Conservation (phyloP, 2,888 invertebrate species). For the Habroteleia sp. region DNA sequence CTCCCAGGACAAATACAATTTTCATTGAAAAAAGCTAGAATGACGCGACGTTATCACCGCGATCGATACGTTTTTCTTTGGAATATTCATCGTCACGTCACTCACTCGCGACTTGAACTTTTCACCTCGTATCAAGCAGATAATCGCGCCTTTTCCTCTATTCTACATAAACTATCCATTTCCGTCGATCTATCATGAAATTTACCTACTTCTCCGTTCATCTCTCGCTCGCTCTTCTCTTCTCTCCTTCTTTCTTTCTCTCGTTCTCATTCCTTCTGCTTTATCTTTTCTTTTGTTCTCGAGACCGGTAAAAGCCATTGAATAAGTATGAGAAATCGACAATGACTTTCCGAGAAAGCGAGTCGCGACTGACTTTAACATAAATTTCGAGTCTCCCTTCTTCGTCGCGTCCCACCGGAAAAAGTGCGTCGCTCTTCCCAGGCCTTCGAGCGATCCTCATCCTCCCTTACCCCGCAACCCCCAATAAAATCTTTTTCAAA, state of each 20-base stretch:
- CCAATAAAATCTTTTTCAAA: conserved; percentile 18
- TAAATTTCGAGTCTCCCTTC: conserved; percentile 71
- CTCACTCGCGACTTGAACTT: conserved; percentile 53
- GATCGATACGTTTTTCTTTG: conserved; percentile 50
- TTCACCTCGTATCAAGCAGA: conserved; percentile 52
- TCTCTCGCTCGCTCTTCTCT: conserved; percentile 2
- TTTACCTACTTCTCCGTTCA: conserved; percentile 46
- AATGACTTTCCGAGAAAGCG: conserved; percentile 76
- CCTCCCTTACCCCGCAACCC: conserved; percentile 64
- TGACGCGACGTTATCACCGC: conserved; percentile 24
- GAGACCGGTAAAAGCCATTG: conserved; percentile 66
- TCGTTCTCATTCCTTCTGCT: conserved; percentile 5
- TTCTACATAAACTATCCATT: conserved; percentile 64
- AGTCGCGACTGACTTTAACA: conserved; percentile 70
- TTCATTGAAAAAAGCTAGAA: conserved; percentile 38
- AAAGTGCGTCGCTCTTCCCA: conserved; percentile 70
- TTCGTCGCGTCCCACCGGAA: conserved; percentile 61
- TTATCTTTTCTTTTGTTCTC: conserved; percentile 21
- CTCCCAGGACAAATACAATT: conserved; percentile 34
- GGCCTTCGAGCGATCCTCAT: conserved; percentile 65
- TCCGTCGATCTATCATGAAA: conserved; percentile 58
- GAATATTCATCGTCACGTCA: conserved; percentile 41
- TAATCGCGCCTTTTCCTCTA: conserved; percentile 57
- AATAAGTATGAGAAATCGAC: conserved; percentile 76
- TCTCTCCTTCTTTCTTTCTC: not conserved